Evolutionary conservation across 2,113 vertebrate species (phyloP).

Genomic region (Galeopterus variegatus): DNA sequence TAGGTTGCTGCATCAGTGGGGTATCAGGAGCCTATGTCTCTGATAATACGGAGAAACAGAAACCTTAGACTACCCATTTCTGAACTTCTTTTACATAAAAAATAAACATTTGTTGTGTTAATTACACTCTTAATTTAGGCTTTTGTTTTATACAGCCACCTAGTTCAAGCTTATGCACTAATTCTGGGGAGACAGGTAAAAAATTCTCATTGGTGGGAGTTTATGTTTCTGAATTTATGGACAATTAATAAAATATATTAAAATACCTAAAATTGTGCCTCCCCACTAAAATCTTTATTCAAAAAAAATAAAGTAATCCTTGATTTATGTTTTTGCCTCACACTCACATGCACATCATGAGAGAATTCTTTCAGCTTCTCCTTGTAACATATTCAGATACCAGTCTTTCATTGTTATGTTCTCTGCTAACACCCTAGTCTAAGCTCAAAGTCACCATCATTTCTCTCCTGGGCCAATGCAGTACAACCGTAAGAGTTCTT

Average conservation of each 20-base stretch:
- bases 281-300: background rate
- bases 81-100: background rate
- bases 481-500: background rate
- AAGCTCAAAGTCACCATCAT: background rate
- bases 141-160: background rate
- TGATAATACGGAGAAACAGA: background rate
- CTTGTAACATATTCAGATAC: background rate
- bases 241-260: background rate
- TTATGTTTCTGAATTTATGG: background rate
- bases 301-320: background rate
- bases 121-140: background rate
- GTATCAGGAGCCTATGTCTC: background rate
- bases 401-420: background rate
- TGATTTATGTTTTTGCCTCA: background rate
- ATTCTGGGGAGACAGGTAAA: background rate
- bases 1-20: background rate
- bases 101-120: background rate
- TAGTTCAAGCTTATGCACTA: background rate
- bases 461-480: background rate
- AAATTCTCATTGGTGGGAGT: background rate
- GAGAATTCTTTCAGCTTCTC: background rate
- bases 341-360: background rate
- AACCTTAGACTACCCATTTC: background rate
- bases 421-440: background rate
- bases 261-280: conserved; percentile 2